A percentile compares a stretch with the other conserved stretches of the same genome.
Evolutionary conservation across 2,113 vertebrate genomes (phyloP).

Genomic region (Bos javanicus): DNA sequence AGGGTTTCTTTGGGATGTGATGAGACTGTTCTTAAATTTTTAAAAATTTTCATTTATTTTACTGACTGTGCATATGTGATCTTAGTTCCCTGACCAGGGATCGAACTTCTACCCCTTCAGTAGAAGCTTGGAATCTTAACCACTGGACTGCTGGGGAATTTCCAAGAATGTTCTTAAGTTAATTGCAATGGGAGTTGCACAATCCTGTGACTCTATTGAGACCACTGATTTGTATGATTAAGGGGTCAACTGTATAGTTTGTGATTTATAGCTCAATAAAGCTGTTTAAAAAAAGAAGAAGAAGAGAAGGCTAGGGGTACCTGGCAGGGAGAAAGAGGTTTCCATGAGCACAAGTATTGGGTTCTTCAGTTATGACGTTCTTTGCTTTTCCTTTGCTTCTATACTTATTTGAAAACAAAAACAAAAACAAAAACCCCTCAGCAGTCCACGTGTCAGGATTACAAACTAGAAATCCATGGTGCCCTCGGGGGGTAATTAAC

Average conservation of each 20-base stretch:
- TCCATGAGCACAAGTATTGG: neutral
- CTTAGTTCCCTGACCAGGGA: neutral
- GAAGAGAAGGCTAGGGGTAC: neutral
- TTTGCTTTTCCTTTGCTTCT: neutral
- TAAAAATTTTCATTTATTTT: neutral
- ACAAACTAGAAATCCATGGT: no score
- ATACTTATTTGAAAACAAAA: neutral
- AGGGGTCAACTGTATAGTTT: neutral
- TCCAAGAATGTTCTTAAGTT: neutral
- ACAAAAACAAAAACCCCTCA: neutral
- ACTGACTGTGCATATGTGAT: neutral
- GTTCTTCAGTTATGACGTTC: neutral
- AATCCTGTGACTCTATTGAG: neutral
- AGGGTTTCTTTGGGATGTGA: neutral
- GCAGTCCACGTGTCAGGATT: fast-evolving
- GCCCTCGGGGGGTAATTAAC: neutral
- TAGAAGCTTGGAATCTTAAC: neutral
- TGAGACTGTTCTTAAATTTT: neutral
- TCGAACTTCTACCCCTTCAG: neutral
- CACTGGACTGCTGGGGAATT: neutral
- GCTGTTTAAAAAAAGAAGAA: neutral
- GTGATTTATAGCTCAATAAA: neutral
- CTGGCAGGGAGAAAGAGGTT: neutral
- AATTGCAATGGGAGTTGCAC: neutral
- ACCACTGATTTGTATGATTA: neutral